phyloP scores from a whole-genome alignment of 2,888 invertebrate species.

The Chydorus sphaericus region DNA sequence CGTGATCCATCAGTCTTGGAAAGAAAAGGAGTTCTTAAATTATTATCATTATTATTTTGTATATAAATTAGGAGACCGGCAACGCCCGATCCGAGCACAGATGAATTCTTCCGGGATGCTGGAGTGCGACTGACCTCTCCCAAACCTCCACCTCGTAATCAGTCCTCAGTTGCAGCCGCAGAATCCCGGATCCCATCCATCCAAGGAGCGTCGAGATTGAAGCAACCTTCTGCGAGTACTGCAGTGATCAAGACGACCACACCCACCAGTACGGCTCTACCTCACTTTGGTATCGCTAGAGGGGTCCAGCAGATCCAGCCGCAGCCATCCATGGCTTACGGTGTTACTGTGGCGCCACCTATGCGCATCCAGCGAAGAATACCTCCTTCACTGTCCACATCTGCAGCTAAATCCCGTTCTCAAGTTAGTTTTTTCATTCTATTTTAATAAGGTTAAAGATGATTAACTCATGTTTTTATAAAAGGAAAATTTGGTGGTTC shows the following conservation, averaged over 20 bases:
- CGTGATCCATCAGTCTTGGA: too few species aligned
- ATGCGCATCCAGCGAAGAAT: not conserved
- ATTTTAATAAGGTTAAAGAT: too few species aligned
- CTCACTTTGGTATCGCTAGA: slow-evolving; percentile 3
- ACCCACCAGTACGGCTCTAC: not conserved
- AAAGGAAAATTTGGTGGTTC: slow-evolving; percentile 1
- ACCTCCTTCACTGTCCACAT: not conserved
- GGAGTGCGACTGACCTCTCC: slow-evolving; percentile 23
- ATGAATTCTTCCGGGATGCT: slow-evolving; percentile 23
- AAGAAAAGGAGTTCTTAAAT: too few species aligned
- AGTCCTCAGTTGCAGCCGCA: not conserved
- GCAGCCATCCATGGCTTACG: not conserved
- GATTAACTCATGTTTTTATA: too few species aligned
- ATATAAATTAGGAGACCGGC: slow-evolving; percentile 20
- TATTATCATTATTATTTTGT: too few species aligned
- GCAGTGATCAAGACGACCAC: too few species aligned
- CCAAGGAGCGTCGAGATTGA: not conserved
- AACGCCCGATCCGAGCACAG: slow-evolving; percentile 21
- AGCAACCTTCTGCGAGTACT: not conserved
- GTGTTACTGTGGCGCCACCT: not conserved
- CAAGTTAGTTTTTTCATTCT: too few species aligned
- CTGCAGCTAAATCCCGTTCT: not conserved
- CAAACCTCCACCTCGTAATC: not conserved
- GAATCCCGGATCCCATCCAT: slow-evolving; percentile 3
- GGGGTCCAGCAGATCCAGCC: slow-evolving; percentile 3